These are phyloP conservation scores for Ricordea florida DNA, from an alignment of 92 coral and sea anemone genomes.

Conservation along the genomic window DNA sequence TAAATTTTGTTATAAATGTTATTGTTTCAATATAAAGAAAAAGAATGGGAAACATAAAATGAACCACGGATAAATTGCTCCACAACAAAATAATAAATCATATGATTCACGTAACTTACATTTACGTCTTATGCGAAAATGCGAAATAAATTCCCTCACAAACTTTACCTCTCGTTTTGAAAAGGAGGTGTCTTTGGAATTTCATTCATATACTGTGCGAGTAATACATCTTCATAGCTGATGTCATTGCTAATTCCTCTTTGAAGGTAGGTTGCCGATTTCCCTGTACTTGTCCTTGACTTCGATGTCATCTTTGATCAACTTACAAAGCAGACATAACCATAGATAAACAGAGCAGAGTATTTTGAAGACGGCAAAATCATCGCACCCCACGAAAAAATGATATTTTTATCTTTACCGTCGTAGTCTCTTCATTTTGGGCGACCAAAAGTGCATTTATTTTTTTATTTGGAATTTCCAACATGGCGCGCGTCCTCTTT, in stretches of 20 bases:
- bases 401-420: too few species aligned
- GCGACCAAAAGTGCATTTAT: too few species aligned
- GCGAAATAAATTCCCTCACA: background rate
- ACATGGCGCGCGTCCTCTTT: slow-evolving; percentile 40
- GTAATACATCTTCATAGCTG: slow-evolving; percentile 80
- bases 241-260: slow-evolving; percentile 81
- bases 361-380: too few species aligned
- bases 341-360: too few species aligned
- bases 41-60: background rate
- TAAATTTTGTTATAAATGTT: too few species aligned
- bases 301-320: slow-evolving; percentile 64
- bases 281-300: slow-evolving; percentile 28
- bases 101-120: background rate
- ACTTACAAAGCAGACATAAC: too few species aligned
- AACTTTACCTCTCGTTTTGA: slow-evolving; percentile 59
- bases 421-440: too few species aligned
- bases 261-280: slow-evolving; percentile 72
- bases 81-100: background rate
- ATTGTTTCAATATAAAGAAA: too few species aligned
- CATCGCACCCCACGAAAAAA: too few species aligned
- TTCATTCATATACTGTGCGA: slow-evolving; percentile 86
- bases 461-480: slow-evolving; percentile 7
- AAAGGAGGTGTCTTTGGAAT: slow-evolving; percentile 67
- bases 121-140: too few species aligned
- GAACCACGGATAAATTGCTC: background rate